Evolutionary conservation across 2,797 vertebrate species (phyloP), one percentile per base, ranked within the genome.

Genomic region (Rhinogobio ventralis): DNA sequence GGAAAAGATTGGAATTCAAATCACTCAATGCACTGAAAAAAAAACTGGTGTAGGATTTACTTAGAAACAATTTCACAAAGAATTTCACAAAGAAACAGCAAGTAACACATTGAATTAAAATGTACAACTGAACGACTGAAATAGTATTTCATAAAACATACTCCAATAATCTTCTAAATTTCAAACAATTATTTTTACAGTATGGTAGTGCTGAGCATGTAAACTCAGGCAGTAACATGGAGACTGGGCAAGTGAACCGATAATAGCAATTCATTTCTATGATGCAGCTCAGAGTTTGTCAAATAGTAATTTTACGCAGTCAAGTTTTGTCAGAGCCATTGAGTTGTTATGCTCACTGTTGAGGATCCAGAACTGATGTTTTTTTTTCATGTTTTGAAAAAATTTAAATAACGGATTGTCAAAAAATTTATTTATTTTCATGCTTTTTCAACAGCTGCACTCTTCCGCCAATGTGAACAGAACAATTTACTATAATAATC

Each of bases 241-340:
- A 7, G 28, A 7, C 60, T 28, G 13, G 60, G 25, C 60, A 62
- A 64, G 25, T 64, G 60, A 64, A 15, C 14, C 25, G 2, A 64
- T 62, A 64, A 28, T 28, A 15, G 13, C 6, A 62, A 62, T 7
- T 62, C 2, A 64, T 64, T 64, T 28, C 14, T 28, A 15, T 64
- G 25, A 64, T 64, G 25, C 60, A 64, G 60, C 60, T 30, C 13
- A 64, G 25, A 6, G 25, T 64, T 30, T 62, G 57, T 62, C 60
- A 64, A 64, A 64, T 64, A 64, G 60, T 64, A 64, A 64, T 64
- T 64, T 64, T 64, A 30, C 25, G 14, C 60, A 64, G 60, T 64
- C 25, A 64, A 64, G 60, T 64, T 64, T 64, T 30, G 60, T 64
- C 25, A 30, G 25, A 64, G 60, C 25, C 1, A 3, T 62, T 28